These are phyloP conservation scores for Pedionomus torquatus DNA, from an alignment of 2,113 vertebrate species.

Conservation along the genomic window DNA sequence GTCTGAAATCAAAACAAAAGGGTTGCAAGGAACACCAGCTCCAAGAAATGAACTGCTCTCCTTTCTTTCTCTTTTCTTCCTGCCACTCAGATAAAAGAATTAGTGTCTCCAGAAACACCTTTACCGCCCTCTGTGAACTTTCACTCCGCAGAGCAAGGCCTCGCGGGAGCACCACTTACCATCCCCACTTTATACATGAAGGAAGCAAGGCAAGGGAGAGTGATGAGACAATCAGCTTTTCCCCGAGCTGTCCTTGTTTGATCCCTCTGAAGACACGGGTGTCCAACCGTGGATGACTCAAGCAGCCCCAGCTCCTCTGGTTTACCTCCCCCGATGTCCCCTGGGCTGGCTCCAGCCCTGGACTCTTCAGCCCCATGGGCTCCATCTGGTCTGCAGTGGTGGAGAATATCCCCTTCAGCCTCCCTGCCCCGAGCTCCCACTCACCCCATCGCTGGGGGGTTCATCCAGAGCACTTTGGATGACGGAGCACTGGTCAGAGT, in stretches of 20 bases:
- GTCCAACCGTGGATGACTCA: neutral
- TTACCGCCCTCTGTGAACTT: neutral
- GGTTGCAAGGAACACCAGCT: neutral
- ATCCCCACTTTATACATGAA: neutral
- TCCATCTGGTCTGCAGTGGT: neutral
- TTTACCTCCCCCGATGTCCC: neutral
- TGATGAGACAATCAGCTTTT: neutral
- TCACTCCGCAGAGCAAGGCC: neutral
- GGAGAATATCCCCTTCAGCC: neutral
- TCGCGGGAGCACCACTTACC: accelerated
- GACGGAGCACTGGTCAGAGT: neutral
- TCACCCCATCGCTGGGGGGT: neutral
- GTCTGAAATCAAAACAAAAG: neutral
- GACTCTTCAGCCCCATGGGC: neutral
- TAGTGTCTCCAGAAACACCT: neutral
- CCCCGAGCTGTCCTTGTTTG: neutral
- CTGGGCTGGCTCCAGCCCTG: neutral
- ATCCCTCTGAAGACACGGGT: neutral
- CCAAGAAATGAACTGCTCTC: neutral
- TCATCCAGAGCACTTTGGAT: neutral
- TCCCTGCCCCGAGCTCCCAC: neutral
- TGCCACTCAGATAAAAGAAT: neutral
- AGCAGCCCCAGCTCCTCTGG: neutral
- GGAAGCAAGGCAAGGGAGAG: neutral
- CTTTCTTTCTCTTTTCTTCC: neutral